Evolutionary conservation across 2,888 invertebrate genomes (phyloP).

Genomic region (Graphium colonna): DNA sequence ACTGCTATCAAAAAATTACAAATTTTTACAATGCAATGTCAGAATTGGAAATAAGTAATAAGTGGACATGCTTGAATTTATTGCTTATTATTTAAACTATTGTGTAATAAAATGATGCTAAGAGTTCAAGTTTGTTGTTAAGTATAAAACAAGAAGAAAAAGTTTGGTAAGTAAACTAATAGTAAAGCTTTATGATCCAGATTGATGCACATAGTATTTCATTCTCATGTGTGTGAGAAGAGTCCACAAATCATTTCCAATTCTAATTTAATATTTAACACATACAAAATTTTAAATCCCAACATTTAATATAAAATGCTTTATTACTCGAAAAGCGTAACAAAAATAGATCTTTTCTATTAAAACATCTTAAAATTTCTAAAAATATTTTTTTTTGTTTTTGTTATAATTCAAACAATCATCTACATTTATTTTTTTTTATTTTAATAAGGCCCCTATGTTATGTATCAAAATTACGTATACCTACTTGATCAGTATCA

Average conservation of each 20-base stretch:
- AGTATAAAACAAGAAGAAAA: too few relatives aligned
- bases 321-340: conserved; percentile 63
- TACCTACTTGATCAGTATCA: conserved; percentile 53
- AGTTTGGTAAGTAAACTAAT: too few relatives aligned
- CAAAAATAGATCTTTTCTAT: conserved; percentile 72
- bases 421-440: conserved; percentile 40
- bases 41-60: conserved; percentile 27
- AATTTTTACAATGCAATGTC: conserved; percentile 1
- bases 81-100: too few relatives aligned
- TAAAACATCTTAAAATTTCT: conserved; percentile 56
- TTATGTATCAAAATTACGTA: conserved; percentile 71
- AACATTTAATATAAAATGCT: conserved; percentile 53
- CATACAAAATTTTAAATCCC: conserved; percentile 32
- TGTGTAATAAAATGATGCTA: too few relatives aligned
- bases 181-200: too few relatives aligned
- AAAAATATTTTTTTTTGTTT: conserved; percentile 55
- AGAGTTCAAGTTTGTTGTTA: too few relatives aligned
- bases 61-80: too few relatives aligned
- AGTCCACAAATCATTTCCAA: conserved; percentile 16
- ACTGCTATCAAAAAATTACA: conserved; percentile 16
- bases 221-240: too few relatives aligned
- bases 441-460: conserved; percentile 63
- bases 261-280: conserved; percentile 13
- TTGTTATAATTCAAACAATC: conserved; percentile 51
- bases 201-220: too few relatives aligned